phyloP scores from a whole-genome alignment of 2,113 vertebrate genomes.

The Menidia beryllina region DNA sequence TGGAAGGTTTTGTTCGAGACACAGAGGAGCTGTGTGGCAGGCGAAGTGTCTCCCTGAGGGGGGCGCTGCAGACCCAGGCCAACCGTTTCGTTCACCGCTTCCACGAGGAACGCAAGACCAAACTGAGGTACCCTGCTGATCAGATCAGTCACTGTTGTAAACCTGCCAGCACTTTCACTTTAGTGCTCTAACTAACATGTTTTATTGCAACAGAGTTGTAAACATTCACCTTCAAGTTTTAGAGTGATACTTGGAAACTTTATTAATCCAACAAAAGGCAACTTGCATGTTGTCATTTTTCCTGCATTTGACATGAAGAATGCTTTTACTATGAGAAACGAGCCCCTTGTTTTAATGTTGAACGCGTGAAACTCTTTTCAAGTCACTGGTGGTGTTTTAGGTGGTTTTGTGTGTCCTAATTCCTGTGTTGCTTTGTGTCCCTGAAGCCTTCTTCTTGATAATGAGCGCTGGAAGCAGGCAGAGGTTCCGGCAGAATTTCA shows the following conservation, averaged over 20 bases:
- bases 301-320: no score
- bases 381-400: no score
- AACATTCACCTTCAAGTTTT: no score
- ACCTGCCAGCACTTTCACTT: neutral
- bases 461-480: constrained; percentile 98
- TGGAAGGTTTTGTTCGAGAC: constrained; percentile 90
- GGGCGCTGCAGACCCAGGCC: constrained; percentile 96
- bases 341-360: no score
- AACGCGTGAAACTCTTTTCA: no score
- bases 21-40: constrained; percentile 92
- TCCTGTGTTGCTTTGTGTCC: neutral
- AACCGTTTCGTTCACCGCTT: constrained; percentile 96
- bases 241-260: no score
- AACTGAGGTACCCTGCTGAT: constrained; percentile 85
- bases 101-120: constrained; percentile 96
- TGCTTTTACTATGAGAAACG: no score
- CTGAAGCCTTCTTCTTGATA: constrained; percentile 92
- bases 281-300: no score
- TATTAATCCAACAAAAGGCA: no score
- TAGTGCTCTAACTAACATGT: neutral
- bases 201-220: neutral
- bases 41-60: constrained; percentile 90
- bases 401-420: neutral
- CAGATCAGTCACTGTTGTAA: neutral
- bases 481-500: constrained; percentile 98